Evolutionary conservation across 2,113 vertebrate genomes (phyloP).

Genomic region (Syngnathus scovelli): DNA sequence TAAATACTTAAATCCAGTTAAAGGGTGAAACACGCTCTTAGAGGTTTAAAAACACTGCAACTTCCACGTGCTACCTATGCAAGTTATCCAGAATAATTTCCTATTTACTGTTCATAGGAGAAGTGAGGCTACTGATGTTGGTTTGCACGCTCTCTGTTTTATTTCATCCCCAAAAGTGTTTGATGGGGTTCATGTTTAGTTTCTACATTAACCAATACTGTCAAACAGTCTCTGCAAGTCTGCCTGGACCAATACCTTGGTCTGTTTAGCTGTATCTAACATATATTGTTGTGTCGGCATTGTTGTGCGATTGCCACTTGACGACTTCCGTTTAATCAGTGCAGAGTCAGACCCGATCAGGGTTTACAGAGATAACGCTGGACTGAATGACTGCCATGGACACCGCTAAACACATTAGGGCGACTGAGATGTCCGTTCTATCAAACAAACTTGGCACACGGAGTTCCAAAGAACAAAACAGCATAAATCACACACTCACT

Average conservation of each 20-base stretch:
- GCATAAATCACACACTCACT: neutral
- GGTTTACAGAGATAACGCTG: conserved; percentile 62
- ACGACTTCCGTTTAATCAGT: conserved; percentile 43
- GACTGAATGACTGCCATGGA: conserved; percentile 5
- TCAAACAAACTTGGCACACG: neutral
- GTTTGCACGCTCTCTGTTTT: neutral
- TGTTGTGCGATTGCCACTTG: conserved; percentile 13
- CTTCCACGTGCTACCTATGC: conserved; percentile 8
- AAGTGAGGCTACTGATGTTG: neutral
- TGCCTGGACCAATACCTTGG: neutral
- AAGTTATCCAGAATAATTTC: conserved; percentile 4
- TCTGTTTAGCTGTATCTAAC: neutral
- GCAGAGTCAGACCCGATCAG: conserved; percentile 37
- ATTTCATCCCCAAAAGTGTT: neutral
- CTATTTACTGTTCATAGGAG: neutral
- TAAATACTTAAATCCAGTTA: conserved; percentile 26
- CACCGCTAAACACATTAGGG: conserved; percentile 3
- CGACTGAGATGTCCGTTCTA: neutral
- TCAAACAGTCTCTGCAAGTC: neutral
- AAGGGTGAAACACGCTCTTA: conserved; percentile 10
- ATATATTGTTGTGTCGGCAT: neutral
- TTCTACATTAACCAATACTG: neutral
- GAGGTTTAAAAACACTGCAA: conserved; percentile 25
- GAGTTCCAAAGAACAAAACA: neutral
- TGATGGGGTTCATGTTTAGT: neutral